These are phyloP conservation scores for Ceratosolen solmsi DNA, from an alignment of 1,140 invertebrate species.

Conservation along the genomic window DNA sequence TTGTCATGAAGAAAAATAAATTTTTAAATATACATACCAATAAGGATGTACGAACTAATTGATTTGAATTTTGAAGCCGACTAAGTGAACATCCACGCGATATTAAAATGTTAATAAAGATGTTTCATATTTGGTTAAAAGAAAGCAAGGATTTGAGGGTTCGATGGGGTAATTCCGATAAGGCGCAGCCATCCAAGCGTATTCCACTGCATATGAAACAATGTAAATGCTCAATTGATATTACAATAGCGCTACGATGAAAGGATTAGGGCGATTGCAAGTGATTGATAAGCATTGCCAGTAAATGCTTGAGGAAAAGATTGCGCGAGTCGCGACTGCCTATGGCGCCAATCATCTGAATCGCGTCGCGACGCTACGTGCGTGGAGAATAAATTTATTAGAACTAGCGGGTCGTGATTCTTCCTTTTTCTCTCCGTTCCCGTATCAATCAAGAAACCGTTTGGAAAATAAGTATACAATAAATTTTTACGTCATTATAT, in stretches of 20 bases:
- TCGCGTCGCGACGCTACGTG: slow-evolving; percentile 13
- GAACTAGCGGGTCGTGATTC: slow-evolving; percentile 11
- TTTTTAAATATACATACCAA: background rate
- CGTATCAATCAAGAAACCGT: background rate
- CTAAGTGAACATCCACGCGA: background rate
- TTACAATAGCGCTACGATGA: slow-evolving; percentile 52
- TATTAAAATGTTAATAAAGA: background rate
- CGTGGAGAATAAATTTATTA: slow-evolving; percentile 33
- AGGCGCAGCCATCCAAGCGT: background rate
- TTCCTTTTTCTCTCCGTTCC: background rate
- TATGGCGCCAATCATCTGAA: slow-evolving; percentile 54
- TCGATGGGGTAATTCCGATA: background rate
- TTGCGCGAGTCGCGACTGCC: slow-evolving; percentile 54
- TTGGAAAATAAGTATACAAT: background rate
- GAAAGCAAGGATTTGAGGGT: background rate
- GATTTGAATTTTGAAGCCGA: no score
- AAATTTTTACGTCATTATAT: no score
- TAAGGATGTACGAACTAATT: background rate
- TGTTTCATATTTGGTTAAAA: background rate
- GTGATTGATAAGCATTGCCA: slow-evolving; percentile 65
- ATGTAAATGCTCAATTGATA: slow-evolving; percentile 54
- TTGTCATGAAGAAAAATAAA: background rate
- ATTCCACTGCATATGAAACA: slow-evolving; percentile 11
- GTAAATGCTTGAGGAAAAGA: slow-evolving; percentile 56
- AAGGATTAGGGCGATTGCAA: slow-evolving; percentile 53